Evolutionary conservation across 2,888 invertebrate species (phyloP).

Genomic region (Teinopalpus imperialis): DNA sequence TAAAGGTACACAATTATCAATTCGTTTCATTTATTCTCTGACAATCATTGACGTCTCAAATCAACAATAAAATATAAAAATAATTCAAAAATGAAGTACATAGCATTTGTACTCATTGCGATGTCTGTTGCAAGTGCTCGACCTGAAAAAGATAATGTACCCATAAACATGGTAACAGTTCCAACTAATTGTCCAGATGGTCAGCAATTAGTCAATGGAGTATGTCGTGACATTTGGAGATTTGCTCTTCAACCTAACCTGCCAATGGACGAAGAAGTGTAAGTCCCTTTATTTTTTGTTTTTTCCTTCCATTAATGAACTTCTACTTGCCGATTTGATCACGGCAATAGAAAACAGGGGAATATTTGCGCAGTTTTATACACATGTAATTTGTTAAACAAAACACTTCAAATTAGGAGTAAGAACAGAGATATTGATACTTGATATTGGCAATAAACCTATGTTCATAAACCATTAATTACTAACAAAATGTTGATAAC

Average conservation of each 20-base stretch:
- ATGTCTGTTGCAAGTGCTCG: conserved; percentile 30
- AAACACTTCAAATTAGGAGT: too few species aligned
- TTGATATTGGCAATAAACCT: too few species aligned
- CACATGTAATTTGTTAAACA: too few species aligned
- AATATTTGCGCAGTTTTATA: too few species aligned
- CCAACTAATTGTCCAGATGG: conserved; percentile 35
- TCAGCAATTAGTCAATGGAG: conserved; percentile 31
- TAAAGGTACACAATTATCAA: conserved; percentile 8
- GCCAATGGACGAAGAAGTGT: conserved; percentile 2
- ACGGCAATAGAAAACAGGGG: too few species aligned
- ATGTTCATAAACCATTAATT: too few species aligned
- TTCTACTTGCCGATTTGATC: too few species aligned
- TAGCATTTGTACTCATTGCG: conserved; percentile 25
- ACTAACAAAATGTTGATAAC: too few species aligned
- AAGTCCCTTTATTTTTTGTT: too few species aligned
- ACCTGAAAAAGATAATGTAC: conserved; percentile 17
- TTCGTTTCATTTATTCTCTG: conserved; percentile 7
- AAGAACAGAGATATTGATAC: too few species aligned
- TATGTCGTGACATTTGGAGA: conserved; percentile 33
- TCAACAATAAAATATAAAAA: conserved; percentile 1
- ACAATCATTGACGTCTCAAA: conserved; percentile 4
- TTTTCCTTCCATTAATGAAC: too few species aligned
- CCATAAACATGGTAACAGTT: conserved; percentile 30
- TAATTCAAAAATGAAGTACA: conserved; percentile 14
- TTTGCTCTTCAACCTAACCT: neutral